These are phyloP conservation scores for Chaenogobius annularis DNA, from an alignment of 2,113 vertebrate species.

Conservation along the genomic window DNA sequence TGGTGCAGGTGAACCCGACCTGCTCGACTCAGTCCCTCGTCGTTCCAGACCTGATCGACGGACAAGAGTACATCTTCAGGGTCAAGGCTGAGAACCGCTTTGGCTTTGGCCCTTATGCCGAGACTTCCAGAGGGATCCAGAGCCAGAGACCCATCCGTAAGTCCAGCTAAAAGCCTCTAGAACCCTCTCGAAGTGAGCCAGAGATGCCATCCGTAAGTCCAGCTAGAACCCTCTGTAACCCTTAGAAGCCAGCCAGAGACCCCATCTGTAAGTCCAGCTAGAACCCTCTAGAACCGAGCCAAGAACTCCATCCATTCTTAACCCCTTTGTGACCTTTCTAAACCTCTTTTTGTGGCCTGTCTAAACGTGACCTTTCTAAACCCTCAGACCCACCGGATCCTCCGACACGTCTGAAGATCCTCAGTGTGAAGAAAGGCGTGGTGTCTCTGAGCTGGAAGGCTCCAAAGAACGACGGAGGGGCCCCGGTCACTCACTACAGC, in stretches of 20 bases:
- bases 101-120: constrained; percentile 82
- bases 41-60: constrained; percentile 87
- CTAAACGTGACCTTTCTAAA: neutral
- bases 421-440: constrained; percentile 85
- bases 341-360: too few relatives aligned
- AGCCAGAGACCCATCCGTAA: constrained; percentile 81
- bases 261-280: too few relatives aligned
- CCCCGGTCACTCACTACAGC: constrained; percentile 95
- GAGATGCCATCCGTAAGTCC: too few relatives aligned
- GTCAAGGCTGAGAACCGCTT: constrained; percentile 93
- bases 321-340: too few relatives aligned
- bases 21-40: constrained; percentile 88
- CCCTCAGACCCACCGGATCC: constrained; percentile 92
- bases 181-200: too few relatives aligned
- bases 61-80: constrained; percentile 93
- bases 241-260: too few relatives aligned
- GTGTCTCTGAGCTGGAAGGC: constrained; percentile 92
- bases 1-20: constrained; percentile 77
- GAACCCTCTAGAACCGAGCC: too few relatives aligned
- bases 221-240: too few relatives aligned
- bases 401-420: constrained; percentile 90
- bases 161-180: too few relatives aligned
- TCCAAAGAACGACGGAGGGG: constrained; percentile 93
- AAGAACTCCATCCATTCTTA: too few relatives aligned
- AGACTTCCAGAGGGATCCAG: constrained; percentile 84